Percentiles rank a stretch among this genome's conserved stretches.
These are phyloP conservation scores for Ceratosolen fusciceps DNA, from an alignment of 1,140 invertebrate species.

Conservation along the genomic window DNA sequence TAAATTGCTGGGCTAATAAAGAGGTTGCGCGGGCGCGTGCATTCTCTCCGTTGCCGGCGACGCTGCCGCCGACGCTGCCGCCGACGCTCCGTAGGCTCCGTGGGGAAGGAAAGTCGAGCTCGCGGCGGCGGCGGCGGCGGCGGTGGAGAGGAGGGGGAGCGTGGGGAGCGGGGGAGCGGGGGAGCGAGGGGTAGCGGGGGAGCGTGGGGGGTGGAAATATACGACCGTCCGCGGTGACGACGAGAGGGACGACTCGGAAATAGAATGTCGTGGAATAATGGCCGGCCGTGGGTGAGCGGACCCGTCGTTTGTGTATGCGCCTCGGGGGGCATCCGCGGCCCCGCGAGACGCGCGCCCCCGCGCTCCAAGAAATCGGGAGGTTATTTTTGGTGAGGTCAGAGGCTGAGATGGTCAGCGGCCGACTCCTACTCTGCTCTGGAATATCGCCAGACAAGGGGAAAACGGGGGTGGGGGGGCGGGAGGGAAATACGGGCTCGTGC, in stretches of 20 bases:
- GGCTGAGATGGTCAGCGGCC: conserved; percentile 72
- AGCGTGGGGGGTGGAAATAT: too few species aligned
- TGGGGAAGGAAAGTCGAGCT: too few species aligned
- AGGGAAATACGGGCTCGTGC: too few species aligned
- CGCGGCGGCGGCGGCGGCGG: too few species aligned
- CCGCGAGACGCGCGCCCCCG: too few species aligned
- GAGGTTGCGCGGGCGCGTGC: background rate
- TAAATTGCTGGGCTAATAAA: background rate
- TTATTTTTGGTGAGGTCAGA: conserved; percentile 73
- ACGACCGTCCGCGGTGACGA: background rate
- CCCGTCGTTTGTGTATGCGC: conserved; percentile 15
- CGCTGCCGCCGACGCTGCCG: too few species aligned
- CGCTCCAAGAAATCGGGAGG: conserved; percentile 53
- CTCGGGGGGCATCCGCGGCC: background rate
- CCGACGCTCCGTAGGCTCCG: too few species aligned
- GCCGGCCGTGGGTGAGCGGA: conserved; percentile 35
- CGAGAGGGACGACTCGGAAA: conserved; percentile 50
- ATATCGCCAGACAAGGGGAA: conserved; percentile 62
- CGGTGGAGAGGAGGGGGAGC: too few species aligned
- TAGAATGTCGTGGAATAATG: conserved; percentile 55
- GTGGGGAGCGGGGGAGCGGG: too few species aligned
- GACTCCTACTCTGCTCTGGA: conserved; percentile 70
- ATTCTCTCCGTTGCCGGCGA: background rate
- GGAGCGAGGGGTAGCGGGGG: too few species aligned
- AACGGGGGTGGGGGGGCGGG: too few species aligned